Percentiles rank a stretch among this genome's conserved stretches.
phyloP scores from a whole-genome alignment of 2,113 vertebrate genomes.

The Trachemys scripta region DNA sequence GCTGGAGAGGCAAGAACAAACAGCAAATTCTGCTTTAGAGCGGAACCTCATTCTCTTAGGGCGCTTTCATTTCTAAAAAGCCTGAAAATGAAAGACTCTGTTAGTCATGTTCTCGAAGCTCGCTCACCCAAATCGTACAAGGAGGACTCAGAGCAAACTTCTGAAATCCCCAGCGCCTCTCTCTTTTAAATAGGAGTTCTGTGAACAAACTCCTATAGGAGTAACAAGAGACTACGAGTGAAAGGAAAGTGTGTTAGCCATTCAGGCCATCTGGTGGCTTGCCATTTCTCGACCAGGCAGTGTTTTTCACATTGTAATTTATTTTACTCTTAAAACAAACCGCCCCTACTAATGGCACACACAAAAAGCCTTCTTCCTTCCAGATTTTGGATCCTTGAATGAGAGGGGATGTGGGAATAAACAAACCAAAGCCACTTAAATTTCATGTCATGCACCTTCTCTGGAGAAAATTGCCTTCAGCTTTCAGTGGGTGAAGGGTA shows the following conservation, averaged over 20 bases:
- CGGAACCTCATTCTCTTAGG: neutral
- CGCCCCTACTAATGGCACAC: constrained; percentile 27
- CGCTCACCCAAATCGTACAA: constrained; percentile 7
- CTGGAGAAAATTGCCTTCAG: neutral
- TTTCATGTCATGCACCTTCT: neutral
- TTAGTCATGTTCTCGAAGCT: neutral
- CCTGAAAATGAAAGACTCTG: constrained; percentile 39
- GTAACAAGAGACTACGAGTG: constrained; percentile 30
- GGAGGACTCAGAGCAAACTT: constrained; percentile 52
- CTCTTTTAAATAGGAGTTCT: neutral
- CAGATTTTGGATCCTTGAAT: constrained; percentile 44
- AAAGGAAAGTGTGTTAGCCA: constrained; percentile 37
- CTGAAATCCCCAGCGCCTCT: neutral
- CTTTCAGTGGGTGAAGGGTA: neutral
- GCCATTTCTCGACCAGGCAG: constrained; percentile 42
- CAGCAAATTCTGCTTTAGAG: constrained; percentile 26
- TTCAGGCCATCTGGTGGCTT: constrained; percentile 48
- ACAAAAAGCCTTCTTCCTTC: constrained; percentile 29
- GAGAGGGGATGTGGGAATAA: constrained; percentile 23
- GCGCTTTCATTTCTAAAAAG: constrained; percentile 40
- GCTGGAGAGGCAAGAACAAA: constrained; percentile 20
- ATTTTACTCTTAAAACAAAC: constrained; percentile 61
- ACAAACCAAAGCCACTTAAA: constrained; percentile 43
- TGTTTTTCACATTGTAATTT: constrained; percentile 53
- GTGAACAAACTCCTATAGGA: constrained; percentile 47